Base-by-base conservation (phyloP, 92 coral and sea anemone species). In the Scolanthus callimorphus region DNA sequence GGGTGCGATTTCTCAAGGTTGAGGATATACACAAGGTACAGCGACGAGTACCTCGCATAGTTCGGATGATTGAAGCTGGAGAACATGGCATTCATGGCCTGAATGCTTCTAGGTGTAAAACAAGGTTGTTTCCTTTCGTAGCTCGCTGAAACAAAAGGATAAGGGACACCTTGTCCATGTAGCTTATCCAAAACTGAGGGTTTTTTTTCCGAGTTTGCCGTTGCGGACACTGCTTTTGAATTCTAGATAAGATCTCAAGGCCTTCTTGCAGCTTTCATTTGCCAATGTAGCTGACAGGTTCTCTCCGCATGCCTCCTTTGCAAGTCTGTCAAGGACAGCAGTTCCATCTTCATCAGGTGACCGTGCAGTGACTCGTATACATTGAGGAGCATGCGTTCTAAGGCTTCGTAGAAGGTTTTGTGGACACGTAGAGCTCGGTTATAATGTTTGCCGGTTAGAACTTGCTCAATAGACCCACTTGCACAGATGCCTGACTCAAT, bases 171-270 rank as follows among this genome's bases (percentile, higher is more conserved):
- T 49, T 64, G 29, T 64, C 71, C 71, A 51, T 64, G 48, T 54
- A 64, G 62, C 63, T 64, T 64, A 64, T 50, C 69, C 74, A 67
- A 67, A 56, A 67, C 66, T 67, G 74, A 34, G 69, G n/a, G n/a
- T 66, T 57, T 65, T 67, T 54, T 67, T 67, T 15, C 53, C 74
- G 26, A 57, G 69, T 55, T 12, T 44, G 37, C 74, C 61, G 34
- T 38, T 23, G 37, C 70, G 55, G 26, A 57, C 64, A 37, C 26
- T 44, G 20, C 20, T 57, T 60, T 60, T 60, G 58, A 45, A 39
- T 17, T 60, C 25, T 23, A 29, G 45, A 43, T 58, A 45, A 23
- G 41, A 37, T 34, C 39, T 54, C 39, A 57, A 24, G 52, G 44
- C 55, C 43, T 68, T 46, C 28, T 45, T 46, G 19, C 67, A 68